Percentiles rank a stretch among this genome's conserved stretches.
phyloP scores from a whole-genome alignment of 2,888 invertebrate genomes.

The Tenthredo amoena region DNA sequence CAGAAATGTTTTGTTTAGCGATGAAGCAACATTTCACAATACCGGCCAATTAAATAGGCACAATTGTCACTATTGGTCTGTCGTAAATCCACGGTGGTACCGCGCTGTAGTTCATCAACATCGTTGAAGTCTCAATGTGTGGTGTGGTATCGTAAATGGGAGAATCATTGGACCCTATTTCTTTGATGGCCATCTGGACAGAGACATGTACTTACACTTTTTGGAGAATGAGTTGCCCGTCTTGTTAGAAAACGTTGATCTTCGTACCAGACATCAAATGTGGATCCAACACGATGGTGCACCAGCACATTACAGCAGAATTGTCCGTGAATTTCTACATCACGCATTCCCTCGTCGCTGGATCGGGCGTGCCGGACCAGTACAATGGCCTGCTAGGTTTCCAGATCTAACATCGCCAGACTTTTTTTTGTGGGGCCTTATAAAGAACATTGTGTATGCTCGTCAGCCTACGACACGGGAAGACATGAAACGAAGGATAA shows the following conservation, averaged over 20 bases:
- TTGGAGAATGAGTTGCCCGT: constrained; percentile 16
- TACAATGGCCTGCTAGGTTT: too few species aligned
- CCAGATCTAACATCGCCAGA: too few species aligned
- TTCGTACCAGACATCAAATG: constrained; percentile 44
- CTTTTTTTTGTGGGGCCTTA: too few species aligned
- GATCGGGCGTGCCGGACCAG: too few species aligned
- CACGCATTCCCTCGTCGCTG: neutral
- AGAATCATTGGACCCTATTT: too few species aligned
- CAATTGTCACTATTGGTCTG: constrained; percentile 10
- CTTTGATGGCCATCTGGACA: neutral
- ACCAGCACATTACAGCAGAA: constrained; percentile 50
- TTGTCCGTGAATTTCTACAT: constrained; percentile 44
- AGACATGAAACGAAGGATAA: constrained; percentile 46
- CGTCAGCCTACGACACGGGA: constrained; percentile 32
- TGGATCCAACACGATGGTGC: constrained; percentile 53
- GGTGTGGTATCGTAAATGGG: too few species aligned
- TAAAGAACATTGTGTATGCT: neutral
- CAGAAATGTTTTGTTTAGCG: too few species aligned
- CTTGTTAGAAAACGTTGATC: constrained; percentile 42
- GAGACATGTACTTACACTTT: constrained; percentile 39
- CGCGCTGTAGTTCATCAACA: neutral
- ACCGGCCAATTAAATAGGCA: constrained; percentile 24
- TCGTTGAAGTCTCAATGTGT: neutral
- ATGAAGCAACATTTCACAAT: constrained; percentile 15
- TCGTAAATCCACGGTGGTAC: neutral